Conservation (phyloP, 2,888 invertebrate genomes). For the Sesia apiformis region DNA sequence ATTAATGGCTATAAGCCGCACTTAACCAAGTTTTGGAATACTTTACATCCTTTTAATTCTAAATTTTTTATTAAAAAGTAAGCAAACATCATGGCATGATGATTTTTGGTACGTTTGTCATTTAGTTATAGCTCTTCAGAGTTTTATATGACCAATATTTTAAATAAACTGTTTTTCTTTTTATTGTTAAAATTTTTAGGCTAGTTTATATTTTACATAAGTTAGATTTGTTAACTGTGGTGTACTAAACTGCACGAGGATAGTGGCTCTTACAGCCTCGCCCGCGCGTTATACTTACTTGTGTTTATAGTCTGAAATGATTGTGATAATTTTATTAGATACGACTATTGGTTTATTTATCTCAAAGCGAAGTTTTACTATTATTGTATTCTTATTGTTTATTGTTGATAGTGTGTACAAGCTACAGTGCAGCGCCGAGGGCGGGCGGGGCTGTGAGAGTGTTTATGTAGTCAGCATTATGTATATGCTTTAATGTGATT, state of each 20-base stretch:
- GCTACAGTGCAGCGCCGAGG: constrained; percentile 13
- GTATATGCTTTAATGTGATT: constrained; percentile 76
- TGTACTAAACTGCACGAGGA: constrained; percentile 69
- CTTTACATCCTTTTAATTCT: constrained; percentile 66
- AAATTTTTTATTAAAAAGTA: constrained; percentile 51
- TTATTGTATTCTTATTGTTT: constrained; percentile 60
- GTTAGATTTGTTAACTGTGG: constrained; percentile 74
- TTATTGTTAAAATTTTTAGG: constrained; percentile 74
- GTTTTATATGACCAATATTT: constrained; percentile 69
- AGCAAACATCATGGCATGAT: constrained; percentile 71
- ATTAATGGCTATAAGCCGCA: constrained; percentile 56
- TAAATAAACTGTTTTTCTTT: constrained; percentile 57
- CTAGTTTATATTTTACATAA: constrained; percentile 71
- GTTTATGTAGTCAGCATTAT: constrained; percentile 74
- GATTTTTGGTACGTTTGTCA: constrained; percentile 45
- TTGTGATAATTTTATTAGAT: constrained; percentile 54
- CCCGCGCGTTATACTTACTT: constrained; percentile 47
- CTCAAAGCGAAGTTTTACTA: constrained; percentile 17
- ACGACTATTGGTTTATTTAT: constrained; percentile 52
- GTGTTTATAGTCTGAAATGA: constrained; percentile 65
- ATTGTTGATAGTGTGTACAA: constrained; percentile 34
- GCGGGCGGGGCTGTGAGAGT: constrained; percentile 36
- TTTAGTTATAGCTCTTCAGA: constrained; percentile 73
- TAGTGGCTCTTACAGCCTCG: constrained; percentile 65
- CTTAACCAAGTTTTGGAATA: constrained; percentile 66